phyloP scores from a whole-genome alignment of 2,797 vertebrate species.

The Chromobotia macracanthus region DNA sequence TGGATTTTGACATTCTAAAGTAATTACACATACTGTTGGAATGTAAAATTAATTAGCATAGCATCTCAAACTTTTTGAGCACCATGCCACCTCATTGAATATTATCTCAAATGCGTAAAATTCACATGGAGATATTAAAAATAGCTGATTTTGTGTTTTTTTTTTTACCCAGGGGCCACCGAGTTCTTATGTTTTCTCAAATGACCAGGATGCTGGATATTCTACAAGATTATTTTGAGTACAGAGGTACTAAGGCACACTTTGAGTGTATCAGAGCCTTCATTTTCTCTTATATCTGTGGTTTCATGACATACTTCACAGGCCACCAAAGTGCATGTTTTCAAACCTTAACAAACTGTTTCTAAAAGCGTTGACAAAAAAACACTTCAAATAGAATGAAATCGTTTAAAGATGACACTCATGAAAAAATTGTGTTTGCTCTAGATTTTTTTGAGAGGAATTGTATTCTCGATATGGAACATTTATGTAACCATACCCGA shows the following conservation, averaged over 20 bases:
- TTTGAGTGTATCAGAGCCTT: neutral
- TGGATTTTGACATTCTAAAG: neutral
- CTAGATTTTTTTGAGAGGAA: neutral
- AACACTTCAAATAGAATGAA: neutral
- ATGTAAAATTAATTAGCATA: neutral
- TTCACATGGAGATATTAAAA: neutral
- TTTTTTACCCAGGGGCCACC: slow-evolving; percentile 79
- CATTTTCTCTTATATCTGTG: neutral
- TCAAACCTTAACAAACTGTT: neutral
- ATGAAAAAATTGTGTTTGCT: neutral
- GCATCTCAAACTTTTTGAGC: neutral
- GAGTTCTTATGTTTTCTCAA: slow-evolving; percentile 91
- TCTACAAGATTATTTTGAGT: slow-evolving; percentile 92
- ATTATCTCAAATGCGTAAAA: neutral
- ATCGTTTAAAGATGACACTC: neutral
- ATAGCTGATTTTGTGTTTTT: slow-evolving; percentile 37
- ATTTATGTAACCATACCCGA: neutral
- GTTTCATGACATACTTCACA: neutral
- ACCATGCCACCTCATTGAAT: neutral
- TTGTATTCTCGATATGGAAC: neutral
- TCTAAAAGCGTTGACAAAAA: neutral
- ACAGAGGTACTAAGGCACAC: slow-evolving; percentile 77
- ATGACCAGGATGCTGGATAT: slow-evolving; percentile 93
- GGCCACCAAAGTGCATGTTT: neutral
- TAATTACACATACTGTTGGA: neutral